Evolutionary conservation across 2,888 invertebrate genomes (phyloP).

Genomic region (Metellina segmentata): DNA sequence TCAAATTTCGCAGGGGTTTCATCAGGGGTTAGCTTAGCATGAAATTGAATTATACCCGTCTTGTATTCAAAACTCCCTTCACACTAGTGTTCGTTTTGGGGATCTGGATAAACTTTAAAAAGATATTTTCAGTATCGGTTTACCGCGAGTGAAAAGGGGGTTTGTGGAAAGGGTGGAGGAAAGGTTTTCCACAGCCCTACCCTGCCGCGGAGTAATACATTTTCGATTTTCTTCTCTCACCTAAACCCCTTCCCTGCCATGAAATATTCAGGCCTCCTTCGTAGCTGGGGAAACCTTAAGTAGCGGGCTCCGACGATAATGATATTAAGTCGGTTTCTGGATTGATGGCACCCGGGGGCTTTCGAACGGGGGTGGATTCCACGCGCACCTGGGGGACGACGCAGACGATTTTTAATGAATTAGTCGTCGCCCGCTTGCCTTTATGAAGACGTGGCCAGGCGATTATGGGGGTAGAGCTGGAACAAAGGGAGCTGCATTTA

Average conservation of each 20-base stretch:
- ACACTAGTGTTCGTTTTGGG: too few relatives aligned
- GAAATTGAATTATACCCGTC: too few relatives aligned
- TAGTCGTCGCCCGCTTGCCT: constrained; percentile 65
- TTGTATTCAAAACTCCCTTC: too few relatives aligned
- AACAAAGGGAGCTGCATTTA: constrained; percentile 20
- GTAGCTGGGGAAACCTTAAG: constrained; percentile 58
- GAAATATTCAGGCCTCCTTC: constrained; percentile 70
- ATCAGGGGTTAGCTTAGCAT: too few relatives aligned
- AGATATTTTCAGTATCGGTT: constrained; percentile 53
- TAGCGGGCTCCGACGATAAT: constrained; percentile 74
- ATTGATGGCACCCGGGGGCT: constrained; percentile 69
- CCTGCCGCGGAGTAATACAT: constrained; percentile 54
- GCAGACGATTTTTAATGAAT: constrained; percentile 72
- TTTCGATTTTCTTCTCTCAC: constrained; percentile 70
- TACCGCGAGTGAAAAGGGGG: constrained; percentile 5
- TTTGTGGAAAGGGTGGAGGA: constrained; percentile 19
- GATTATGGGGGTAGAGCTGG: constrained; percentile 14
- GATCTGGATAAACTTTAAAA: constrained; percentile 15
- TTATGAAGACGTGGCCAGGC: constrained; percentile 59
- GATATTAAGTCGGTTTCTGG: constrained; percentile 73
- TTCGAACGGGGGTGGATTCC: constrained; percentile 19
- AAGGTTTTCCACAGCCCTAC: constrained; percentile 13
- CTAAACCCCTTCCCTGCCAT: constrained; percentile 45
- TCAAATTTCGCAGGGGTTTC: too few relatives aligned
- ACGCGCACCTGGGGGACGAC: constrained; percentile 50